A percentile compares a stretch with the other conserved stretches of the same genome.
Evolutionary conservation across 2,797 vertebrate species (phyloP).

Genomic region (Lophius americanus): DNA sequence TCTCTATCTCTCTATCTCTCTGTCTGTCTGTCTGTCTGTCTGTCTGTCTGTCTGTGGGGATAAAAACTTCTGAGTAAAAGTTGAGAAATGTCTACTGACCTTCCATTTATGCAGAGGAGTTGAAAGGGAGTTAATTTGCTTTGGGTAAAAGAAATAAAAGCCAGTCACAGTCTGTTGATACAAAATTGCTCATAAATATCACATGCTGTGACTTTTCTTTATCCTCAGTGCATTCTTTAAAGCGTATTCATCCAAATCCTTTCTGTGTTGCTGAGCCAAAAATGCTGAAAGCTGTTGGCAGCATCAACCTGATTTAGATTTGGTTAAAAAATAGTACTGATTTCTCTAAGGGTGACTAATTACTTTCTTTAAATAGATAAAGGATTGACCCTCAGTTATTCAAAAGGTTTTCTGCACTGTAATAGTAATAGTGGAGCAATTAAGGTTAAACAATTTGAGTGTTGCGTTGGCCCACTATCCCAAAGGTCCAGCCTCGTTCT

Average conservation of each 20-base stretch:
- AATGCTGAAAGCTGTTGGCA: slow-evolving; percentile 43
- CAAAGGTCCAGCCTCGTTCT: slow-evolving; percentile 40
- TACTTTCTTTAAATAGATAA: slow-evolving; percentile 26
- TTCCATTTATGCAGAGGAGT: slow-evolving; percentile 15
- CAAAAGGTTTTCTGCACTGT: slow-evolving; percentile 13
- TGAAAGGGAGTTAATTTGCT: slow-evolving; percentile 52
- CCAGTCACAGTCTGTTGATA: slow-evolving; percentile 51
- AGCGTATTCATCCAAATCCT: slow-evolving; percentile 56
- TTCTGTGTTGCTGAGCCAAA: slow-evolving; percentile 65
- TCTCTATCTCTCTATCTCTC: too few species aligned
- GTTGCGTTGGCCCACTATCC: slow-evolving; percentile 23
- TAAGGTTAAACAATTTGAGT: slow-evolving; percentile 30
- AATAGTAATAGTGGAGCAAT: not conserved
- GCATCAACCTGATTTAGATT: slow-evolving; percentile 45
- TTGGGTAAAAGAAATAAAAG: slow-evolving; percentile 36
- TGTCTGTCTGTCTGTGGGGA: too few species aligned
- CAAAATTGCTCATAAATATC: slow-evolving; percentile 68
- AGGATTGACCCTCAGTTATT: slow-evolving; percentile 23
- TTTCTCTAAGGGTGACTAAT: slow-evolving; percentile 36
- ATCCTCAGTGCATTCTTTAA: slow-evolving; percentile 62
- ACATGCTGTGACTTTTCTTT: slow-evolving; percentile 62
- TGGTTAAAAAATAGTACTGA: slow-evolving; percentile 50
- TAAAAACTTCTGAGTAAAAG: not conserved
- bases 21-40: too few species aligned
- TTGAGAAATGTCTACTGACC: slow-evolving; percentile 26